Conservation (phyloP, 2,113 vertebrate species). For the Ophiodon elongatus region DNA sequence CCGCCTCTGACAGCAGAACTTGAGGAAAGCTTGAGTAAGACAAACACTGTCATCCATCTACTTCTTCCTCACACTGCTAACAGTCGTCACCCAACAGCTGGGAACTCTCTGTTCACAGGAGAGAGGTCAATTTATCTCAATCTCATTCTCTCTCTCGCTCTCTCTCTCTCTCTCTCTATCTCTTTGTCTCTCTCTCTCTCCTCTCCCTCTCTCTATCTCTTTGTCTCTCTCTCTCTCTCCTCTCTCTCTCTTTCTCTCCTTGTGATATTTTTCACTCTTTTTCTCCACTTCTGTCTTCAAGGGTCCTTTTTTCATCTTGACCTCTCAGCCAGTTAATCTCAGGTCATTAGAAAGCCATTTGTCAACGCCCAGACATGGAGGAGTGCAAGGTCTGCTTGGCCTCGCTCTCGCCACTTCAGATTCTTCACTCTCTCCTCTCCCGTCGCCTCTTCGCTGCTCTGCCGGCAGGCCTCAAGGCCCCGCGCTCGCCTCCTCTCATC, state of each 20-base stretch:
- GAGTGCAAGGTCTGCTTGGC: constrained; percentile 44
- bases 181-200: constrained; percentile 52
- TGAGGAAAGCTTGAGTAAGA: constrained; percentile 19
- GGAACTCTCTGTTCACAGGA: constrained; percentile 28
- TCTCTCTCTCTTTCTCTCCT: background rate
- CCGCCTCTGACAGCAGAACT: constrained; percentile 10
- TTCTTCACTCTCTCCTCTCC: constrained; percentile 11
- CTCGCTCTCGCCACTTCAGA: constrained; percentile 44
- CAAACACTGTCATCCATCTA: constrained; percentile 25
- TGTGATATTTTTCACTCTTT: constrained; percentile 28
- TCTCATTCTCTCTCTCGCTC: constrained; percentile 44
- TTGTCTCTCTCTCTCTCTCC: constrained; percentile 47
- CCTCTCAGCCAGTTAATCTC: constrained; percentile 73
- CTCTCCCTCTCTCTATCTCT: constrained; percentile 7
- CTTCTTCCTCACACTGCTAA: constrained; percentile 28
- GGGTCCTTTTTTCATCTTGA: constrained; percentile 53
- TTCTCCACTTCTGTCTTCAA: constrained; percentile 28
- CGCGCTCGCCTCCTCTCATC: constrained; percentile 39
- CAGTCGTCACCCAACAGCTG: constrained; percentile 33
- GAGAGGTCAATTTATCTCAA: constrained; percentile 57
- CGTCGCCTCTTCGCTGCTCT: constrained; percentile 19
- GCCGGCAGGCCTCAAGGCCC: constrained; percentile 61
- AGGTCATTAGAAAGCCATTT: constrained; percentile 75
- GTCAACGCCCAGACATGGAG: constrained; percentile 54
- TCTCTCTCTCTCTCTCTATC: no score